A percentile compares a stretch with the other conserved stretches of the same genome.
Evolutionary conservation across 1,140 invertebrate species (phyloP).

Genomic region (Temnothorax longispinosus): DNA sequence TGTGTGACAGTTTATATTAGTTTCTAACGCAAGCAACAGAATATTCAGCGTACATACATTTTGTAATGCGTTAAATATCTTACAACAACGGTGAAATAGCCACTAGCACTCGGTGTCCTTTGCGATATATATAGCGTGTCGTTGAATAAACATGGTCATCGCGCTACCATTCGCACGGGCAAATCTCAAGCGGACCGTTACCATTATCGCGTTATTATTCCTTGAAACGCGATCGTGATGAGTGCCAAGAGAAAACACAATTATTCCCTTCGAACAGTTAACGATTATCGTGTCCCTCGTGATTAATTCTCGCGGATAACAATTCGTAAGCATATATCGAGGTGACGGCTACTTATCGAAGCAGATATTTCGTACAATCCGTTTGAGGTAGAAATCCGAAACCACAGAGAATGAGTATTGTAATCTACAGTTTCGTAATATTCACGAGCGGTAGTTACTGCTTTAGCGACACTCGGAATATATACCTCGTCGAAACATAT

Average conservation of each 20-base stretch:
- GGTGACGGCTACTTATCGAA: constrained; percentile 5
- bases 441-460: not conserved
- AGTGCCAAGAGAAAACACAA: constrained; percentile 14
- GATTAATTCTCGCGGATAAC: constrained; percentile 1
- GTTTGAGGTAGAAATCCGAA: not conserved
- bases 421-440: no score
- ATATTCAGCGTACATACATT: not conserved
- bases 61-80: not conserved
- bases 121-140: not conserved
- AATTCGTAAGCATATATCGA: constrained; percentile 13
- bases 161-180: not conserved
- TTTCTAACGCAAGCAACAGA: not conserved
- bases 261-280: constrained; percentile 3
- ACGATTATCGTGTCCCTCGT: not conserved
- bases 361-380: constrained; percentile 4
- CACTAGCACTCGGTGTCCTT: not conserved
- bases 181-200: not conserved
- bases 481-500: not conserved
- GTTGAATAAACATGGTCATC: constrained; percentile 10
- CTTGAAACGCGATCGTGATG: not conserved
- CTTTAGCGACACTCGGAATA: not conserved
- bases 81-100: not conserved
- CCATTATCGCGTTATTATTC: not conserved
- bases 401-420: not conserved
- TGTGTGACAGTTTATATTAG: constrained; percentile 5